A percentile compares a stretch with the other conserved stretches of the same genome.
Evolutionary conservation across 2,113 vertebrate species (phyloP).

Genomic region (Copsychus sechellarum): DNA sequence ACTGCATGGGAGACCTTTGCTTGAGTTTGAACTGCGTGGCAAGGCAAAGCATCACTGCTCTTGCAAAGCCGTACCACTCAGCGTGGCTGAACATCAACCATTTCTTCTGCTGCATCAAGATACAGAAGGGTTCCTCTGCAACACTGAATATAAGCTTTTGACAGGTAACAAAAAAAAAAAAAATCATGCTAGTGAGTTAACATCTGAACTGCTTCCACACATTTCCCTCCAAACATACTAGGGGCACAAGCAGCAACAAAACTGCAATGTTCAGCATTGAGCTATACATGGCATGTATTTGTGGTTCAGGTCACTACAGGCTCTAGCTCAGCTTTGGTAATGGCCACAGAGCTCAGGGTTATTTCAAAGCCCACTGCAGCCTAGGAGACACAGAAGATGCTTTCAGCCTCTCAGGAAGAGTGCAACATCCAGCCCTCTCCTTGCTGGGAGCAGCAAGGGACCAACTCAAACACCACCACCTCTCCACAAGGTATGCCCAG

Average conservation of each 20-base stretch:
- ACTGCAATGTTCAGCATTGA: neutral
- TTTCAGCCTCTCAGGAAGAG: neutral
- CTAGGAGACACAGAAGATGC: neutral
- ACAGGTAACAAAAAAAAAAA: neutral
- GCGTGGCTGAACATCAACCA: neutral
- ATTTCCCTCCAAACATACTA: neutral
- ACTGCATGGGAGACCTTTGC: neutral
- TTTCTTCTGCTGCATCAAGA: neutral
- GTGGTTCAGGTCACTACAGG: neutral
- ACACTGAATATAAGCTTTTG: neutral
- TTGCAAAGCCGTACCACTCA: neutral
- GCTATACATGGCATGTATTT: accelerated
- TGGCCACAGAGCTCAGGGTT: neutral
- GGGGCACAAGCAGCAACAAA: neutral
- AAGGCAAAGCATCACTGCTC: neutral
- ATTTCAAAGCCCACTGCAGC: neutral
- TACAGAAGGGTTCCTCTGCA: neutral
- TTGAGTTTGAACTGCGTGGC: neutral
- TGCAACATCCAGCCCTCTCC: neutral
- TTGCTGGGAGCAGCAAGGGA: neutral
- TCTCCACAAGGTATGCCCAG: neutral
- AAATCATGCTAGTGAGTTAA: neutral
- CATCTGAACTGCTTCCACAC: neutral
- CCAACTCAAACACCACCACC: neutral
- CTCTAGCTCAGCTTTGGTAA: neutral